These are phyloP conservation scores for Montifringilla adamsi DNA, from an alignment of 2,113 vertebrate species.

Conservation along the genomic window DNA sequence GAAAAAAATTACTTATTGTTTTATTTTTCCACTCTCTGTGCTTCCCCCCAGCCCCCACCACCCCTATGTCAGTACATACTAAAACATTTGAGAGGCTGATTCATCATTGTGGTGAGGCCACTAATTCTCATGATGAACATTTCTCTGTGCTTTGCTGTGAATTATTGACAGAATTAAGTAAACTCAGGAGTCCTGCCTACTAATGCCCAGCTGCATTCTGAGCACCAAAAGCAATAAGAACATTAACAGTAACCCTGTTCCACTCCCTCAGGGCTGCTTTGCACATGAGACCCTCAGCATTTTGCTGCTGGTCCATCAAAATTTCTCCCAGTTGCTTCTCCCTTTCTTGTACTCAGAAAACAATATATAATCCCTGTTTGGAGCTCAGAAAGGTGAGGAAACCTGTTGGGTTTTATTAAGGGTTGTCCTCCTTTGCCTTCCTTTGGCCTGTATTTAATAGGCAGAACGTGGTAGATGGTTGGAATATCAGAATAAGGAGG, in stretches of 20 bases:
- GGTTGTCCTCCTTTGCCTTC: background rate
- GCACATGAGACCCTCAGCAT: background rate
- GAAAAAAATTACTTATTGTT: background rate
- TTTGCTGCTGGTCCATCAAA: background rate
- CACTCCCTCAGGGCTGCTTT: background rate
- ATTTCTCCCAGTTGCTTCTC: background rate
- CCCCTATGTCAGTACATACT: background rate
- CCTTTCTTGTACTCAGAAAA: background rate
- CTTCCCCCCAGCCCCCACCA: background rate
- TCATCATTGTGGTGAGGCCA: background rate
- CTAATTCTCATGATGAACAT: background rate
- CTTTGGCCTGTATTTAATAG: background rate
- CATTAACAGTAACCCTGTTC: background rate
- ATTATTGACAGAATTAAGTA: background rate
- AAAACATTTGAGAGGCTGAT: background rate
- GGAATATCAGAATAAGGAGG: background rate
- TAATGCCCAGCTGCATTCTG: background rate
- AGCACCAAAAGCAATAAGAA: background rate
- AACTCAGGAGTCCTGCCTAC: background rate
- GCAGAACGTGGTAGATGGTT: background rate
- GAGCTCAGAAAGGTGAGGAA: background rate
- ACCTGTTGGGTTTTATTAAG: background rate
- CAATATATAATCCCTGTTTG: background rate
- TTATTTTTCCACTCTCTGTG: background rate
- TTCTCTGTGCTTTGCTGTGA: background rate